phyloP scores from a whole-genome alignment of 1,140 invertebrate species.

The Drosophila sechellia region DNA sequence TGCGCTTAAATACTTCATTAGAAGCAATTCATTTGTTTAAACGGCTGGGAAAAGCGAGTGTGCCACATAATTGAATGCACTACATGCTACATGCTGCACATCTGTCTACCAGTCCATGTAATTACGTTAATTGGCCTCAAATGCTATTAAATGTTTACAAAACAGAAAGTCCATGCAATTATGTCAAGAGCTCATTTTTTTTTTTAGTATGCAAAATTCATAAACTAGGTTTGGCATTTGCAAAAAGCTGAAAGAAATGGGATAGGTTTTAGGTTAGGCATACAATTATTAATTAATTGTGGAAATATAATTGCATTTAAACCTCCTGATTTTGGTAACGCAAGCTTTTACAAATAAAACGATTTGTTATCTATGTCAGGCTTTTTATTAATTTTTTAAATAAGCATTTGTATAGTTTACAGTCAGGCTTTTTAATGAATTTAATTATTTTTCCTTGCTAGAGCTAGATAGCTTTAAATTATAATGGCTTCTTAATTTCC shows the following conservation, averaged over 20 bases:
- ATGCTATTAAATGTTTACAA: slow-evolving; percentile 52
- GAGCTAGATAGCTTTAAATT: no score
- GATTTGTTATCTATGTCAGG: not conserved
- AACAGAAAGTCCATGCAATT: slow-evolving; percentile 41
- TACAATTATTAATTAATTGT: slow-evolving; percentile 15
- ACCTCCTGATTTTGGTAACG: not conserved
- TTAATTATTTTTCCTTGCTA: not conserved
- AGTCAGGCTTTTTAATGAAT: not conserved
- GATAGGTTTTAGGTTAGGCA: not conserved
- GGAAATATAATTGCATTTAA: not conserved
- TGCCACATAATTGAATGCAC: slow-evolving; percentile 59
- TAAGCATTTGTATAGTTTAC: no score
- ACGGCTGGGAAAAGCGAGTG: slow-evolving; percentile 44
- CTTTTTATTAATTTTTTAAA: no score
- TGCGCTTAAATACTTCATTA: slow-evolving; percentile 58
- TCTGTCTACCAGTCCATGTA: slow-evolving; percentile 30
- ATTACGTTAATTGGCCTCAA: slow-evolving; percentile 65
- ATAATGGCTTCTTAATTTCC: no score
- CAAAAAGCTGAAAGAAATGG: not conserved
- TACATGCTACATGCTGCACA: slow-evolving; percentile 30
- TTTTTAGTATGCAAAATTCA: slow-evolving; percentile 19
- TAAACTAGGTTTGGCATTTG: slow-evolving; percentile 5
- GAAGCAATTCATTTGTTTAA: slow-evolving; percentile 60
- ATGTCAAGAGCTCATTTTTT: slow-evolving; percentile 20
- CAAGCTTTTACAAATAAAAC: not conserved